Evolutionary conservation across 2,797 vertebrate species (phyloP).

Genomic region (Leucoraja ocellata): DNA sequence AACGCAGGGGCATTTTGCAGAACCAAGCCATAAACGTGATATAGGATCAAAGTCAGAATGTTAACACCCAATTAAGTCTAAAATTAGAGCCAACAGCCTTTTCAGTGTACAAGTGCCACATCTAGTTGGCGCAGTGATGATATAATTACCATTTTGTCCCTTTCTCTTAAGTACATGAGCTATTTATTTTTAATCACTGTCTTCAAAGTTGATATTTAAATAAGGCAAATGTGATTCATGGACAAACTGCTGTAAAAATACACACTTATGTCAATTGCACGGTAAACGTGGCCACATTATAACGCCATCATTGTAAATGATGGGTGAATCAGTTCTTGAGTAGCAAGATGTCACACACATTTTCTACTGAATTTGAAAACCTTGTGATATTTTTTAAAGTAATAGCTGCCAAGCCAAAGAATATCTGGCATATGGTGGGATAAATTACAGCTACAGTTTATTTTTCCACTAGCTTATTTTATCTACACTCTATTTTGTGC

Average conservation of each 20-base stretch:
- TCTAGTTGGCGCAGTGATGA: neutral
- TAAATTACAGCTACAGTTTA: neutral
- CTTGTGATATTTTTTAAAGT: neutral
- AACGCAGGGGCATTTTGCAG: neutral
- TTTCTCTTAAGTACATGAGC: neutral
- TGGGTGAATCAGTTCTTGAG: neutral
- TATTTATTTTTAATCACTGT: slow-evolving; percentile 30
- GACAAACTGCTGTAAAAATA: neutral
- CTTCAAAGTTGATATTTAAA: slow-evolving; percentile 8
- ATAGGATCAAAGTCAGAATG: neutral
- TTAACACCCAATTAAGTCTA: neutral
- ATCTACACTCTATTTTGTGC: neutral
- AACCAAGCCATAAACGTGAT: neutral
- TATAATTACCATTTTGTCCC: slow-evolving; percentile 23
- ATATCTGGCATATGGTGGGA: neutral
- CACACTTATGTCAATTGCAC: neutral
- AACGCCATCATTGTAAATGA: neutral
- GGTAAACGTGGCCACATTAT: neutral
- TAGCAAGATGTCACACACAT: neutral
- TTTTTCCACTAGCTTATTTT: neutral
- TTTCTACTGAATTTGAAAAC: neutral
- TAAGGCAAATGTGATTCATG: neutral
- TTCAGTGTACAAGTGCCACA: neutral
- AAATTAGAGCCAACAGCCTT: neutral
- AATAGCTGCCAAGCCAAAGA: too few species aligned